These are phyloP conservation scores for Cheilosia soror DNA, from an alignment of 2,888 invertebrate genomes.

Conservation along the genomic window DNA sequence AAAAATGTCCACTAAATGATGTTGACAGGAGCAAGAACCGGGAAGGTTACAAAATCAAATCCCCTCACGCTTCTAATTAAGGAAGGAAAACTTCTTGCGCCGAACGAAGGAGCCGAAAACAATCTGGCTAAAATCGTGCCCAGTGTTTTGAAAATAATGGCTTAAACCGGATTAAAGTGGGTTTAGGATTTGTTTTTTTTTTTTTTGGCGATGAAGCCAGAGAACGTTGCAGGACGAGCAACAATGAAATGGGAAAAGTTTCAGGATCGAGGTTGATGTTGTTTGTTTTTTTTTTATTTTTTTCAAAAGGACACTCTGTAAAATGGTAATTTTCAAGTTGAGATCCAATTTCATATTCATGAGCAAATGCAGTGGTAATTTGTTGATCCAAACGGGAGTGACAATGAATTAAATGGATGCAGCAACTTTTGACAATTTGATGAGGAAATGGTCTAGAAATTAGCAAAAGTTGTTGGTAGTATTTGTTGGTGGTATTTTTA, in stretches of 20 bases:
- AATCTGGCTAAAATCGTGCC: conserved; percentile 74
- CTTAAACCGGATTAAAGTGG: conserved; percentile 71
- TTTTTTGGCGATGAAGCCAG: neutral
- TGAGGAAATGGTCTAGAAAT: neutral
- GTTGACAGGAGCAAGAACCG: conserved; percentile 18
- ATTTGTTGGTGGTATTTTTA: too few relatives aligned
- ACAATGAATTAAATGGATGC: conserved; percentile 63
- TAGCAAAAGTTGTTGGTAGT: too few relatives aligned
- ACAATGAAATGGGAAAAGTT: conserved; percentile 71
- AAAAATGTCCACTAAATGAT: conserved; percentile 57
- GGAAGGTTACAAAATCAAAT: conserved; percentile 61
- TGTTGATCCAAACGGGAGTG: conserved; percentile 57
- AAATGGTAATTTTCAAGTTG: conserved; percentile 73
- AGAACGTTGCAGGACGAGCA: neutral
- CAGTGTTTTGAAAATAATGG: conserved; percentile 74
- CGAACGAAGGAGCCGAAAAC: conserved; percentile 50
- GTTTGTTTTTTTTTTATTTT: conserved; percentile 30
- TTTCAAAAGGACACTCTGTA: conserved; percentile 43
- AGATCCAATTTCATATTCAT: conserved; percentile 72
- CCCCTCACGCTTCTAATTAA: conserved; percentile 71
- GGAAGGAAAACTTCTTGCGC: conserved; percentile 31
- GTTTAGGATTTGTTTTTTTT: conserved; percentile 18
- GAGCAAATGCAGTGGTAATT: conserved; percentile 65
- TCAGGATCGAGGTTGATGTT: conserved; percentile 42
- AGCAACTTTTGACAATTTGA: conserved; percentile 11